Base-by-base conservation (phyloP, 2,888 invertebrate species). In the Opisthograptis luteolata region DNA sequence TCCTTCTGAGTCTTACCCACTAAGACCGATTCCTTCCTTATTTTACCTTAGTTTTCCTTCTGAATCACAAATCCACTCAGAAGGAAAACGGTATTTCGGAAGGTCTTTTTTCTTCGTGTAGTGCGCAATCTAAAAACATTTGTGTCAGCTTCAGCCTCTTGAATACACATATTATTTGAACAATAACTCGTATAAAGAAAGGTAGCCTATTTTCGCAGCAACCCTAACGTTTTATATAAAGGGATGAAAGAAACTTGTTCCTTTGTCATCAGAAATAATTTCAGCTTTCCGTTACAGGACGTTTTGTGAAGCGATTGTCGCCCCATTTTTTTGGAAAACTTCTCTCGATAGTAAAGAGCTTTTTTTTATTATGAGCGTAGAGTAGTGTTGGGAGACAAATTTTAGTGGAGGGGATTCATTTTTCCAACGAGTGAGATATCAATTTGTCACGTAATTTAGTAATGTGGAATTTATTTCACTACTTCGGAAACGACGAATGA, bases 241-340 rank as follows among this genome's bases (percentile, higher is more conserved):
- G 27, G 37, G 55, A 55, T 46, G 48, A 54, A 55, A 39, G 34
- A 43, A 43, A 47, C 24, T 45, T 48, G 37, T 22, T 28, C 36
- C 4, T 53, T 50, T 55, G 49, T 55, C 52, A 50, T 47, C 48
- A 43, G 42, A 58, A 50, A 46, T 31, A 43, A 46, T 41, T 55
- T 30, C 25, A 50, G 40, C 35, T 43, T 30, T 19, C 12, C 22
- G 44, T 10, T n/a, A 12, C 20, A 14, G 27, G 17, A 46, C 6
- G 22, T 36, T 37, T 24, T n/a, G 12, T 12, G 28, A 40, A 55
- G 46, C 36, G 43, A 19, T 42, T 46, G 42, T 47, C 27, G 46
- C 10, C 22, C 34, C 34, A 40, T 31, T 45, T 32, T 39, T 43
- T 50, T 10, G 8, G 10, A 17, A 25, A 36, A 45, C 15, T 30